Percentiles rank a stretch among this genome's conserved stretches.
Evolutionary conservation across 2,797 vertebrate genomes (phyloP).

Genomic region (Morus bassanus): DNA sequence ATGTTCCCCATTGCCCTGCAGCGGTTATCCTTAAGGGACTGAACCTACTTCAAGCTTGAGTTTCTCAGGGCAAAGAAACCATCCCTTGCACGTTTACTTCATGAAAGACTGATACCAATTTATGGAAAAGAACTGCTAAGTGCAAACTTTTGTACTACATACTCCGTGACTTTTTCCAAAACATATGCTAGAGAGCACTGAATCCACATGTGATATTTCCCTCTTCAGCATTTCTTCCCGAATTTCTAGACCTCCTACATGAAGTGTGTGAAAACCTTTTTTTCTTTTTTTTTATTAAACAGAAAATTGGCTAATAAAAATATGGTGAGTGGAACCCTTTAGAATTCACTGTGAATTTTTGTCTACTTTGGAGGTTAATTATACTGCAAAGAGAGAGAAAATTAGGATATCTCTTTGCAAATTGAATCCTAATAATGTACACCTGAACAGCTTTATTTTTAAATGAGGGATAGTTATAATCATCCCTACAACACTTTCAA

Average conservation of each 20-base stretch:
- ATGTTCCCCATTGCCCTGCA: neutral
- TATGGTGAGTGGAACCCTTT: neutral
- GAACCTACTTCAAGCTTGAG: neutral
- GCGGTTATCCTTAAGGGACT: neutral
- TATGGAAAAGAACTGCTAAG: neutral
- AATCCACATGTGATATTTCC: neutral
- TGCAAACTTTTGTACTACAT: neutral
- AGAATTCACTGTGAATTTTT: neutral
- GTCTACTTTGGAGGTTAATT: neutral
- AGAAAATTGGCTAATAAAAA: neutral
- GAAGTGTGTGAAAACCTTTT: neutral
- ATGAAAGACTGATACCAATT: neutral
- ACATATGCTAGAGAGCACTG: accelerated
- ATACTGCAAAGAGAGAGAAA: neutral
- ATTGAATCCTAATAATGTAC: neutral
- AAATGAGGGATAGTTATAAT: neutral
- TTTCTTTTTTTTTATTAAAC: neutral
- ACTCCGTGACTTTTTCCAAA: neutral
- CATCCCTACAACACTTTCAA: neutral
- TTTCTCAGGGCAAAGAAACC: neutral
- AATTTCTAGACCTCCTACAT: neutral
- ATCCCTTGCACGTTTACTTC: neutral
- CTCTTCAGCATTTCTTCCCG: neutral
- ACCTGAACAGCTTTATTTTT: neutral
- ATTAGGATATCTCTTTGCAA: neutral